Evolutionary conservation across 2,113 vertebrate genomes (phyloP).

Genomic region (Danio rerio): GRCz12tu NC_133189.1:20548001-20548500

Average conservation of each 20-base stretch:
- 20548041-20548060: too few relatives aligned
- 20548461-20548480: conserved; percentile 40
- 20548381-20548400: conserved; percentile 26
- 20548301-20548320: conserved; percentile 46
- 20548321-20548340: conserved; percentile 29
- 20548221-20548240: background rate
- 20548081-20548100: too few relatives aligned
- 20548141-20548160: conserved; percentile 13
- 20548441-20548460: conserved; percentile 35
- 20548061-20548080: too few relatives aligned
- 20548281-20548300: conserved; percentile 45
- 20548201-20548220: background rate
- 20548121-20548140: too few relatives aligned
- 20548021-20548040: too few relatives aligned
- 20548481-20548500: conserved; percentile 38
- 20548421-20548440: conserved; percentile 53
- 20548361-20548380: conserved; percentile 32
- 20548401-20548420: conserved; percentile 53
- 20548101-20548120: too few relatives aligned
- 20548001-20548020: too few relatives aligned
- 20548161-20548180: conserved; percentile 30
- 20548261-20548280: conserved; percentile 11
- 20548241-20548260: background rate
- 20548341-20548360: conserved; percentile 48
- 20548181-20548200: conserved; percentile 1